Base-by-base conservation (phyloP, 1,140 invertebrate species). In the Drosophila nannoptera region DNA sequence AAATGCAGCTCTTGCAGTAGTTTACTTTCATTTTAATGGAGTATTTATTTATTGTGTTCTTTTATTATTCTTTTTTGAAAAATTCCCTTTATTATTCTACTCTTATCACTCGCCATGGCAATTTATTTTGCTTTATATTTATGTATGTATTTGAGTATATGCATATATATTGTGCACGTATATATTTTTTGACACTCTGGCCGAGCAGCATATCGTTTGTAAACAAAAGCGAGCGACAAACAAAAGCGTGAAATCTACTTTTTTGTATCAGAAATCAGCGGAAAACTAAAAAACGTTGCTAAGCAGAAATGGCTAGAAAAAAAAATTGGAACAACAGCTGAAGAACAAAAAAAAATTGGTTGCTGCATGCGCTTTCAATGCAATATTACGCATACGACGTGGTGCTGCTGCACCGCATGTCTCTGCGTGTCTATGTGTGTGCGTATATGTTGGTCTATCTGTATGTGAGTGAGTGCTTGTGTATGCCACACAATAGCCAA, bases 321-420 rank as follows among this genome's bases (percentile, higher is more conserved):
- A 7, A 35, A 64, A 56, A 56, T 11, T 45, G 31, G 7, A 46
- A 7, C 22, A 36, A 60, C 43, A 56, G 11, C 36, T 59, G 40
- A 64, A 65, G 32, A 60, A 35, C 33, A 11, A 46, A 65, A 73
- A 60, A 22, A 67, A 52, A 53, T 75, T 73, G 54, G 69, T 59
- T 45, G 58, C 49, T 61, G 61, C 40, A 71, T 60, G 71, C 49
- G 61, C 69, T 65, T 68, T 68, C 74, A 73, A 75, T 83, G 75
- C 80, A 77, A 86, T 81, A 86, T 80, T 86, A 86, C 81, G 77
- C 81, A 86, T 80, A 86, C 81, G 81, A 75, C 65, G 82, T 86
- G 61, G 61, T 81, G 75, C 74, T 61, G 43, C 46, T 55, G 52
- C 61, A 50, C 31, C 16, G 22, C 32, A 50, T 63, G 60, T 55